phyloP scores from a whole-genome alignment of 2,797 vertebrate genomes.

The Acipenser transmontanus region DNA sequence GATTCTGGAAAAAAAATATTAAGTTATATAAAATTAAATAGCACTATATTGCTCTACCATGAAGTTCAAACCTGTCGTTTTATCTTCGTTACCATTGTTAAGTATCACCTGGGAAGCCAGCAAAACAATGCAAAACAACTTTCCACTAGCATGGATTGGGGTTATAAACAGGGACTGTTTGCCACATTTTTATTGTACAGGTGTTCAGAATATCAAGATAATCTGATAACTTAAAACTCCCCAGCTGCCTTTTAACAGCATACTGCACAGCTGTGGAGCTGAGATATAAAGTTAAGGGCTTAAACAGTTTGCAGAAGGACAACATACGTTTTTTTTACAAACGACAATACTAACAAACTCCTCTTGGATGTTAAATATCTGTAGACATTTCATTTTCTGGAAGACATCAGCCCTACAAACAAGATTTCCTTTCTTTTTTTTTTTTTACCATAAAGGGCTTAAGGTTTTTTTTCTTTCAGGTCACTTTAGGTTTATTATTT shows the following conservation, averaged over 20 bases:
- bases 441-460: too few species aligned
- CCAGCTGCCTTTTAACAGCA: constrained; percentile 12
- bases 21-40: too few species aligned
- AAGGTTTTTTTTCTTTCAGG: too few species aligned
- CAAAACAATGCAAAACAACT: constrained; percentile 20
- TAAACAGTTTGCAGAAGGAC: background rate
- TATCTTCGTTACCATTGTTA: constrained; percentile 24
- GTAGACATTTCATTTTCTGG: too few species aligned
- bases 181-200: constrained; percentile 34
- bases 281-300: background rate
- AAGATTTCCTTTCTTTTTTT: too few species aligned
- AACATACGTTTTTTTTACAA: background rate
- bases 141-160: constrained; percentile 36
- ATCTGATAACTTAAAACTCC: constrained; percentile 18
- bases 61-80: background rate
- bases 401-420: too few species aligned
- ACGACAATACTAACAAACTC: too few species aligned
- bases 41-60: too few species aligned
- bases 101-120: constrained; percentile 21
- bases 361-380: too few species aligned
- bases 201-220: constrained; percentile 37
- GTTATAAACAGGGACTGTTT: constrained; percentile 30
- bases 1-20: too few species aligned
- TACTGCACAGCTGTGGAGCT: constrained; percentile 17
- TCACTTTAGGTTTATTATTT: too few species aligned